Evolutionary conservation across 2,797 vertebrate genomes (phyloP).

Genomic region (Muscicapa comitata): DNA sequence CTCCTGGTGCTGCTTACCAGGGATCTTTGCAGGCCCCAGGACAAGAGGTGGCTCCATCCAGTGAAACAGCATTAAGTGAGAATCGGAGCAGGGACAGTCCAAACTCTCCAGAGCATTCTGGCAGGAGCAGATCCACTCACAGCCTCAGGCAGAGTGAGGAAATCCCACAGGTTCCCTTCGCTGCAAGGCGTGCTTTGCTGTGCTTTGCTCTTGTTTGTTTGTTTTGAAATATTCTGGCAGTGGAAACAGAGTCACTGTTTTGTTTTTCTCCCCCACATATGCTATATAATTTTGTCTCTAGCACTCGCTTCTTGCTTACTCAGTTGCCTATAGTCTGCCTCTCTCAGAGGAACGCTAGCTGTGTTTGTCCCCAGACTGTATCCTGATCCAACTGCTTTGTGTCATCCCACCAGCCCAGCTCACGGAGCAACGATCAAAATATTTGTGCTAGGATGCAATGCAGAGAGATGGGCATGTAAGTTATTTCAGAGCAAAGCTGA

Average conservation of each 20-base stretch:
- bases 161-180: constrained; percentile 25
- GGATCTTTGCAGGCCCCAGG: neutral
- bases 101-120: rapidly evolving
- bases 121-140: neutral
- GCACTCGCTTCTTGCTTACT: constrained; percentile 52
- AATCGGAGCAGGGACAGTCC: neutral
- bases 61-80: neutral
- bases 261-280: constrained; percentile 63
- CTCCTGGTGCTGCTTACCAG: neutral
- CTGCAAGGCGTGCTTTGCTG: constrained; percentile 9
- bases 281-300: constrained; percentile 53
- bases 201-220: constrained; percentile 52
- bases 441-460: neutral
- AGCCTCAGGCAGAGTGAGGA: neutral
- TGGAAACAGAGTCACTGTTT: constrained; percentile 57
- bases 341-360: constrained; percentile 43
- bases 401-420: constrained; percentile 43
- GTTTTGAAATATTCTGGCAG: constrained; percentile 65
- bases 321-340: constrained; percentile 60
- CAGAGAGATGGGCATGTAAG: neutral
- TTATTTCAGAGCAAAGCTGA: neutral
- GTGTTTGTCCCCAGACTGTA: constrained; percentile 61
- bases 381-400: constrained; percentile 59
- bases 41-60: neutral
- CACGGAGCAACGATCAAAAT: neutral